phyloP scores from a whole-genome alignment of 2,113 vertebrate genomes.

The Chaetodon auriga region DNA sequence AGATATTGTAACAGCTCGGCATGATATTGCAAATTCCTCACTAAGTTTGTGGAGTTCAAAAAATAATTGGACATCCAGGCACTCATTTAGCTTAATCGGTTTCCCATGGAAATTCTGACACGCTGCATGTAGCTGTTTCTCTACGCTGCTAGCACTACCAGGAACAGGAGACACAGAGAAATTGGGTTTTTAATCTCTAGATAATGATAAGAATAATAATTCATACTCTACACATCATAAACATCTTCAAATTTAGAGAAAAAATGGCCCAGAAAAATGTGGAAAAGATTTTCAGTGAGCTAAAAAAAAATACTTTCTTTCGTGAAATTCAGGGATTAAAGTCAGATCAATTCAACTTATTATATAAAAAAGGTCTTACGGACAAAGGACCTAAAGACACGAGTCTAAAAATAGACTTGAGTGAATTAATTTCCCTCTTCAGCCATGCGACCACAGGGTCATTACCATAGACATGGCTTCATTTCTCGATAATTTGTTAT shows the following conservation, averaged over 20 bases:
- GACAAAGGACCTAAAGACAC: conserved; percentile 49
- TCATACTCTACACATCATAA: not conserved
- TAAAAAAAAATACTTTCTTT: not conserved
- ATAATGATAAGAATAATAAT: not conserved
- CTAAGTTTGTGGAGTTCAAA: conserved; percentile 52
- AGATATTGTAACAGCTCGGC: conserved; percentile 58
- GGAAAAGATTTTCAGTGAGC: not conserved
- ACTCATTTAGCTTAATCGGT: conserved; percentile 69
- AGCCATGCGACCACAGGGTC: conserved; percentile 52
- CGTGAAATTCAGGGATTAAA: conserved; percentile 19
- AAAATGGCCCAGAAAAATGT: not conserved
- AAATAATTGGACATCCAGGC: conserved; percentile 71
- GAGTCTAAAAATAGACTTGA: conserved; percentile 51
- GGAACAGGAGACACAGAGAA: not conserved
- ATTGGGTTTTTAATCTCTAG: not conserved
- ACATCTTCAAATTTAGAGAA: not conserved
- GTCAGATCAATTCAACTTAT: conserved; percentile 16
- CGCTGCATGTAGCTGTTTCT: conserved; percentile 30
- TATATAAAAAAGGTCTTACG: conserved; percentile 22
- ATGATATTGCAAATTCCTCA: conserved; percentile 63
- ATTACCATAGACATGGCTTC: conserved; percentile 69
- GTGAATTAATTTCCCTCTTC: conserved; percentile 56
- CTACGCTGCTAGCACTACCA: conserved; percentile 5
- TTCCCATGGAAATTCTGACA: conserved; percentile 54
- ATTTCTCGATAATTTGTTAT: conserved; percentile 73